Base-by-base conservation (phyloP, 1,140 invertebrate genomes). In the Nylanderia fulva region DNA sequence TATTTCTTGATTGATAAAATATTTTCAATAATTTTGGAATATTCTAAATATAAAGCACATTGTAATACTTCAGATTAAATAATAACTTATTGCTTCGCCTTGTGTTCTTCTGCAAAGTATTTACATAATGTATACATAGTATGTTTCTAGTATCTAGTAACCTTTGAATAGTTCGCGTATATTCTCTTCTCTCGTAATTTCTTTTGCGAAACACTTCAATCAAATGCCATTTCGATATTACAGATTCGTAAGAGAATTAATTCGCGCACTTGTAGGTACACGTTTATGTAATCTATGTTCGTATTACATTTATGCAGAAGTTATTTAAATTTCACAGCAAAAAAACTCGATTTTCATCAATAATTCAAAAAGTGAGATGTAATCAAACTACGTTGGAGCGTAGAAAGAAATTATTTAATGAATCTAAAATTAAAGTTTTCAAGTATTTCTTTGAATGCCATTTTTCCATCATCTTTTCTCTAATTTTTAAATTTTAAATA, bases 141-240 rank as follows among this genome's bases (percentile, higher is more conserved):
- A 76, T 61, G 56, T 58, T 75, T 33, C 13, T 74, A 33, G 13
- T 42, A 29, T 74, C 9, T 11, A 61, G 36, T 24, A 76, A 76
- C 74, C 74, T 76, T 76, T 76, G 27, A 29, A 60, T 36, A 29
- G 18, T n/a, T 42, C 56, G 8, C 45, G 24, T 61, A 76, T 15
- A 76, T 15, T 33, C 33, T 72, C 48, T 56, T 54, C 29, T 45
- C 29, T 56, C 24, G 56, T 76, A 72, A 72, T 61, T 36, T 61
- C 36, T 61, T 36, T 76, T 63, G 24, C 56, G 42, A 63, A 42
- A 76, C 6, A n/a, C 24, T 76, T 52, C 39, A 18, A 76, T 33
- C 36, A 63, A 76, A 76, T 76, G 56, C 11, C 56, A 63, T 21
- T 76, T 76, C 24, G 18, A 61, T 15, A 61, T 63, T 63, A 18